phyloP scores from a whole-genome alignment of 2,888 invertebrate species.

The Synanthedon formicaeformis region DNA sequence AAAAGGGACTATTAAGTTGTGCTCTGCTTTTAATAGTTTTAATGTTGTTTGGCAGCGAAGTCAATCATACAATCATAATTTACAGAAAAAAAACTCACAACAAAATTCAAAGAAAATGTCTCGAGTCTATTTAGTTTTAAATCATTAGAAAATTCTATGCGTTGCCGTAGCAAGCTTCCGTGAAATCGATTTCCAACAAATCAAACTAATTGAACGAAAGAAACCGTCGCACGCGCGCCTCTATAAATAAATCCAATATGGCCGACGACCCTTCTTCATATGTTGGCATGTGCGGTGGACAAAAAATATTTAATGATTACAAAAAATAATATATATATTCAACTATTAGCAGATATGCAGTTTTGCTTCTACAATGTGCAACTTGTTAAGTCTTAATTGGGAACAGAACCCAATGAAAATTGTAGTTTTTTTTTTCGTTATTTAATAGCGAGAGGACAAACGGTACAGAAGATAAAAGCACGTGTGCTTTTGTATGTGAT shows the following conservation, averaged over 20 bases:
- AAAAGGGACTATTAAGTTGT: no score
- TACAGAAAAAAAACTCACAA: background rate
- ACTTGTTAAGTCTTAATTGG: background rate
- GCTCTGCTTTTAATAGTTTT: no score
- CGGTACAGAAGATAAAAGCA: no score
- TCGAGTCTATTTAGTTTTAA: background rate
- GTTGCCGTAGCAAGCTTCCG: slow-evolving; percentile 14
- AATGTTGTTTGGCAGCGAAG: no score
- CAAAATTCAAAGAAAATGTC: background rate
- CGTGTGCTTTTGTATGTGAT: no score
- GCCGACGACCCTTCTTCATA: slow-evolving; percentile 28
- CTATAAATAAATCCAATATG: slow-evolving; percentile 49
- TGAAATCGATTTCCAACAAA: slow-evolving; percentile 47
- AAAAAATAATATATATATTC: slow-evolving; percentile 3
- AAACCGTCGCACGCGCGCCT: slow-evolving; percentile 33
- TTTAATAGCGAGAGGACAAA: no score
- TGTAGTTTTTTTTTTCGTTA: no score
- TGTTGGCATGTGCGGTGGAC: slow-evolving; percentile 15
- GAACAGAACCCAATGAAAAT: no score
- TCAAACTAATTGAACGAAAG: slow-evolving; percentile 56
- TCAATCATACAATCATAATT: no score
- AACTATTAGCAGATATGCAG: slow-evolving; percentile 35
- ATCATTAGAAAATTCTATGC: background rate
- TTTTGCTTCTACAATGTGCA: background rate
- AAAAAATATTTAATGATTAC: slow-evolving; percentile 22